Base-by-base conservation (phyloP, 2,888 invertebrate genomes). In the Xylophagus ater region DNA sequence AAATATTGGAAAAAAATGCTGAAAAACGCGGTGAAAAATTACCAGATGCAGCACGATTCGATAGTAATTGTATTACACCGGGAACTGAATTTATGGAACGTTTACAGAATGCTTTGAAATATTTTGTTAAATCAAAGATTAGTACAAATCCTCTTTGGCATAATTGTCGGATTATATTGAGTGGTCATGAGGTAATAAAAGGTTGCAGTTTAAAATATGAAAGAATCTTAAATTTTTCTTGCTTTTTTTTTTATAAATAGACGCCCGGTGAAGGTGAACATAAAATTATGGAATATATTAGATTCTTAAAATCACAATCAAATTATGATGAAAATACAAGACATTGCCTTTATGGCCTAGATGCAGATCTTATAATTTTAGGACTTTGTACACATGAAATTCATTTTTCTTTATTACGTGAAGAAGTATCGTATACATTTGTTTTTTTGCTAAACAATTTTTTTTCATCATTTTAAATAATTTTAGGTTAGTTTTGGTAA, bases 211-310 rank as follows among this genome's bases (percentile, higher is more conserved):
- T 9, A 6, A 28, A n/a, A 8, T 28, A 28, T 6, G 13, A 28
- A 28, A 13, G 14, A 13, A 10, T 33, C 33, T 42, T 43, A n/a
- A n/a, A 37, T 44, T 43, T 47, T 37, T 47, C 48, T 59, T 55
- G 40, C 49, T n/a, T n/a, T n/a, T n/a, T n/a, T n/a, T n/a, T n/a
- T n/a, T n/a, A n/a, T n/a, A n/a, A n/a, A n/a, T n/a, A 83, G 81
- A 81, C 88, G 2, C 94, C 96, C 2, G 97, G 97, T 1, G 97
- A 97, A 70, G 97, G 94, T 1, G 94, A 96, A 62, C 94, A 94
- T 59, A 97, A 97, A 67, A 92, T 97, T 46, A 96, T 97, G 96
- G 97, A 97, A 62, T 97, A 90, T 58, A 96, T 98, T 50, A 74
- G 97, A 3, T 85, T 78, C 66, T 72, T 88, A 54, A 83, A 88